Conservation (phyloP, 1,140 invertebrate genomes). For the Trissolcus basalis region DNA sequence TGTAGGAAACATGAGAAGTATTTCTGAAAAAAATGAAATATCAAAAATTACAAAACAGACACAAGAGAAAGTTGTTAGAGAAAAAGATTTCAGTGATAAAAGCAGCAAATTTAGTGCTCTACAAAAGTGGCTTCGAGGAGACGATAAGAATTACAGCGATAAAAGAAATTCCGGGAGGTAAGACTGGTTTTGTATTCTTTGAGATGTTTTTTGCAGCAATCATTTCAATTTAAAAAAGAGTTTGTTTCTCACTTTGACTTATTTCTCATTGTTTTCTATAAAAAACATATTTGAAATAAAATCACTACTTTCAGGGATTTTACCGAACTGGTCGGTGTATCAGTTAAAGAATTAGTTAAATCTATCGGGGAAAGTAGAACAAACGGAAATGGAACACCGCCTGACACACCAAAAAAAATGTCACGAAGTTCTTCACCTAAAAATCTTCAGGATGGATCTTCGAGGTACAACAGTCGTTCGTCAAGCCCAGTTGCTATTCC, state of each 20-base stretch:
- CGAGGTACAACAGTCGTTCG: slow-evolving; percentile 77
- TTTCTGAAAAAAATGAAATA: slow-evolving; percentile 63
- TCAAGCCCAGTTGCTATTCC: slow-evolving; percentile 81
- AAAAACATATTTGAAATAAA: neutral
- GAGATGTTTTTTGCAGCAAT: too few species aligned
- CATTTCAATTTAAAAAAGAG: too few species aligned
- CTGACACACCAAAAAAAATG: slow-evolving; percentile 81
- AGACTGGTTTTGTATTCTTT: neutral
- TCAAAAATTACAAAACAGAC: slow-evolving; percentile 65
- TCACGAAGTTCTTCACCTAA: slow-evolving; percentile 81
- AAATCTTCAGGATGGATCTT: slow-evolving; percentile 76
- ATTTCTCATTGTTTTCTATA: too few species aligned
- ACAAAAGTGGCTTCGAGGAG: slow-evolving; percentile 84
- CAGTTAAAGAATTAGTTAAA: slow-evolving; percentile 87
- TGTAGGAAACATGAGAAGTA: slow-evolving; percentile 62
- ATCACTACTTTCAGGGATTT: slow-evolving; percentile 67
- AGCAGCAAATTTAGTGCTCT: slow-evolving; percentile 80
- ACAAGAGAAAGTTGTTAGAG: slow-evolving; percentile 67
- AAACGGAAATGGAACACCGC: slow-evolving; percentile 87
- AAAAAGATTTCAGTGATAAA: slow-evolving; percentile 73
- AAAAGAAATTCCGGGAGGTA: slow-evolving; percentile 75
- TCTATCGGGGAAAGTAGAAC: slow-evolving; percentile 85
- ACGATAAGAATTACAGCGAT: slow-evolving; percentile 74
- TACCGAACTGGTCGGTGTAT: slow-evolving; percentile 84
- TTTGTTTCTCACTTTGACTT: slow-evolving; percentile 4